phyloP scores from a whole-genome alignment of 2,797 vertebrate genomes.

The Neolamprologus multifasciatus region DNA sequence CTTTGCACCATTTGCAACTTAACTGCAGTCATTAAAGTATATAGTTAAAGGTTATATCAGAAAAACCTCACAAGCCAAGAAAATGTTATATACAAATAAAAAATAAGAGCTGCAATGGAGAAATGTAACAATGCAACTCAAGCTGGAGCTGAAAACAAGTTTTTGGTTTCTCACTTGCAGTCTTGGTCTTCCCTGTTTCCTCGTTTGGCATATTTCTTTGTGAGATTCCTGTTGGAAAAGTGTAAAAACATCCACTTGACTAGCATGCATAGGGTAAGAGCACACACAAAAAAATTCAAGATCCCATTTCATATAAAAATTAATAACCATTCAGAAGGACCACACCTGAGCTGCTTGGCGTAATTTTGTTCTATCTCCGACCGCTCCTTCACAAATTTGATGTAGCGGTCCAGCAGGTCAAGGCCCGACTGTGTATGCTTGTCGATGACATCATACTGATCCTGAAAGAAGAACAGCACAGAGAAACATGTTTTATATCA shows the following conservation, averaged over 20 bases:
- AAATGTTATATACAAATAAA: background rate
- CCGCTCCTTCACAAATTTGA: conserved; percentile 95
- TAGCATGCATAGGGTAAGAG: background rate
- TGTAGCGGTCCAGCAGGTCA: conserved; percentile 90
- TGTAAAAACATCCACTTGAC: background rate
- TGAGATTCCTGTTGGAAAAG: conserved; percentile 66
- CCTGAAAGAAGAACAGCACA: conserved; percentile 67
- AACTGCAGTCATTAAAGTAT: background rate
- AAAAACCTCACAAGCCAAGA: background rate
- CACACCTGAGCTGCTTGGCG: conserved; percentile 91
- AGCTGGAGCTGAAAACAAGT: background rate
- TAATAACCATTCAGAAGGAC: background rate
- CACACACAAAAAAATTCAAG: background rate
- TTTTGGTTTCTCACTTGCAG: conserved; percentile 68
- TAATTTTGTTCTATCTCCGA: conserved; percentile 92
- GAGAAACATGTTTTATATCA: background rate
- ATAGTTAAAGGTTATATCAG: background rate
- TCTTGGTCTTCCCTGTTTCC: conserved; percentile 81
- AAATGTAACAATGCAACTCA: background rate
- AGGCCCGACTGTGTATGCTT: conserved; percentile 93
- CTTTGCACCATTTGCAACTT: background rate
- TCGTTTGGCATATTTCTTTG: conserved; percentile 82
- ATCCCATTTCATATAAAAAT: background rate
- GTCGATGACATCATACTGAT: conserved; percentile 94
- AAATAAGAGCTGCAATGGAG: background rate